Evolutionary conservation across 2,113 vertebrate species (phyloP), one percentile per base, ranked within the genome.

Genomic region (Hypanus sabinus): DNA sequence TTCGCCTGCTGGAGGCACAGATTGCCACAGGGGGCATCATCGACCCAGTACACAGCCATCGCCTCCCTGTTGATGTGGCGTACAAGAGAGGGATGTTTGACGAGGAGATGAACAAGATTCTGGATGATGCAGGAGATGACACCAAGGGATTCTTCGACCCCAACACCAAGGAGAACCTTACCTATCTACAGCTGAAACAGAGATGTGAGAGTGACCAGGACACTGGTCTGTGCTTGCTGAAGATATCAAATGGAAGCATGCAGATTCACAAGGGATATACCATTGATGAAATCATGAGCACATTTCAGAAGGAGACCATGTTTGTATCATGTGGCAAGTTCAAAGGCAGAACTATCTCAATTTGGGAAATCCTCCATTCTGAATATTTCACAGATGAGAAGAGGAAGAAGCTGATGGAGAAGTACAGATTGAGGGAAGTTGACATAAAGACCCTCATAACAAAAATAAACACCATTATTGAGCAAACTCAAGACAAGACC

Each of bases 321-420:
- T 94, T 92, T 96, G 96, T 0, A 95, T 94, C 0, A 95, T 95
- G 2, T 70, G 2, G 0, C 60, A 96, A 94, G 76, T 98, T 97
- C 22, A 96, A 96, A n/a, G 96, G 95, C 46, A 97, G 97, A 95
- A 95, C 65, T 0, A 94, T 98, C 93, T 97, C 98, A 0, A 0
- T 98, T 18, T 99, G 98, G 98, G 97, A 98, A 68, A 91, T 99
- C 30, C 97, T 99, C 27, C 96, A 97, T 22, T 98, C 98, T 8
- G 94, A 95, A 14, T 98, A 98, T 94, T 73, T 73, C 70, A 20
- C 70, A 20, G 70, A 73, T 20, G 70, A 22, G 70, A 20, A 73
- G 70, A 73, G 70, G 70, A 73, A 73, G 70, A 5, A 73, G 70
- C 70, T 73, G 70, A 73, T 73, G 70, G 70, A 73, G 70, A 73